Evolutionary conservation across 2,888 invertebrate species (phyloP), one percentile per base, ranked within the genome.

Genomic region (Cheilosia impressa): DNA sequence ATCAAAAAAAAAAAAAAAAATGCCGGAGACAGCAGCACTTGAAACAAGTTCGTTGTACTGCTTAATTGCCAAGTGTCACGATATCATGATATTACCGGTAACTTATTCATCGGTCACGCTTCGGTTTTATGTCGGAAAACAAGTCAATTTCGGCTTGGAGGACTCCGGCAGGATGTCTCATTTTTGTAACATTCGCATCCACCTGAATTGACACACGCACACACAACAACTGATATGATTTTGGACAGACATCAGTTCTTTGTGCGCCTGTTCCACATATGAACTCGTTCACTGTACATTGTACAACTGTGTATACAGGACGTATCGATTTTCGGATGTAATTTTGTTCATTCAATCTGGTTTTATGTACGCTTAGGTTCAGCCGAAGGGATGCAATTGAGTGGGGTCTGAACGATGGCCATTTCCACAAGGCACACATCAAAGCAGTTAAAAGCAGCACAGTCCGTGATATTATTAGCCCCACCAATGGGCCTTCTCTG

Each of bases 321-420:
- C 6, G 63, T 83, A 83, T 83, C 73, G 83, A 83, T 83, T 83
- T 78, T 62, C 43, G 55, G 34, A 45, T 68, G 43, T 73, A 62
- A 63, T 78, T 73, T 50, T 57, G 71, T 47, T 76, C 60, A 17
- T 47, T 17, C 77, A 60, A 27, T 43, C 38, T 71, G n/a, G 47
- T 57, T 57, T 62, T 50, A 19, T 45, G 52, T 2, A 19, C 38
- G 58, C 24, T 47, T 47, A 19, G 17, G 17, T 3, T 13, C 15
- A n/a, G 60, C 31, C 6, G n/a, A 43, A 52, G 22, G 75, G 63
- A 55, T 53, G 55, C 17, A 17, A 47, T 10, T 10, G 9, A 47
- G 17, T 19, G 52, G 10, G 34, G 9, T 3, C 3, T 47, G n/a
- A 15, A 7, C 4, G 76, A 55, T 52, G 31, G 43, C 24, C 68